These are phyloP conservation scores for Syngnathus acus DNA, from an alignment of 2,797 vertebrate genomes.

Conservation along the genomic window DNA sequence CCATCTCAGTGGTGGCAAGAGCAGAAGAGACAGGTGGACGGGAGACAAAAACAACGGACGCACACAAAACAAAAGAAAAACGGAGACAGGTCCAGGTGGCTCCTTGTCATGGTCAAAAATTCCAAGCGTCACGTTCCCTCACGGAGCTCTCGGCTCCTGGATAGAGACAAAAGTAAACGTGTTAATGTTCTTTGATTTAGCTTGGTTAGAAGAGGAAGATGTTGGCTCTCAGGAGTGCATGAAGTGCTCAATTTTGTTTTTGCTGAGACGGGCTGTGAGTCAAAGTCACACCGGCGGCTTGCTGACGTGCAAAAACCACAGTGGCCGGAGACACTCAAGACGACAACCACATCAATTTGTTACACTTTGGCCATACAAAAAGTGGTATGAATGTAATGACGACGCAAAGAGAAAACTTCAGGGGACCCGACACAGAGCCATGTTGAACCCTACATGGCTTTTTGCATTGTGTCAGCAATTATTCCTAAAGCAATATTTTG, in stretches of 20 bases:
- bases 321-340: slow-evolving; percentile 17
- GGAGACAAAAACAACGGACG: slow-evolving; percentile 22
- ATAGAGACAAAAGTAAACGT: neutral
- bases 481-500: too few species aligned
- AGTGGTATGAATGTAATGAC: neutral
- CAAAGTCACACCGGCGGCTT: slow-evolving; percentile 37
- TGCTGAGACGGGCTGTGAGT: slow-evolving; percentile 34
- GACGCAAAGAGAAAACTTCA: too few species aligned
- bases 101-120: slow-evolving; percentile 54
- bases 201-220: neutral
- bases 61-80: slow-evolving; percentile 41
- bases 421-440: too few species aligned
- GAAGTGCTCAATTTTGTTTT: neutral
- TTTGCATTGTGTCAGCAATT: too few species aligned
- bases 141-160: slow-evolving; percentile 54
- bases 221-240: slow-evolving; percentile 4
- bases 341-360: slow-evolving; percentile 13
- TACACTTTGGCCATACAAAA: slow-evolving; percentile 1
- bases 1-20: slow-evolving; percentile 34
- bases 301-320: slow-evolving; percentile 40
- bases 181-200: neutral
- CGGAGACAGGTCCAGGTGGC: slow-evolving; percentile 34
- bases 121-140: slow-evolving; percentile 56
- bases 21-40: slow-evolving; percentile 29
- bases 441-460: too few species aligned